Evolutionary conservation across 2,113 vertebrate species (phyloP), one percentile per base, ranked within the genome.

Genomic region (Serilophus lunatus): DNA sequence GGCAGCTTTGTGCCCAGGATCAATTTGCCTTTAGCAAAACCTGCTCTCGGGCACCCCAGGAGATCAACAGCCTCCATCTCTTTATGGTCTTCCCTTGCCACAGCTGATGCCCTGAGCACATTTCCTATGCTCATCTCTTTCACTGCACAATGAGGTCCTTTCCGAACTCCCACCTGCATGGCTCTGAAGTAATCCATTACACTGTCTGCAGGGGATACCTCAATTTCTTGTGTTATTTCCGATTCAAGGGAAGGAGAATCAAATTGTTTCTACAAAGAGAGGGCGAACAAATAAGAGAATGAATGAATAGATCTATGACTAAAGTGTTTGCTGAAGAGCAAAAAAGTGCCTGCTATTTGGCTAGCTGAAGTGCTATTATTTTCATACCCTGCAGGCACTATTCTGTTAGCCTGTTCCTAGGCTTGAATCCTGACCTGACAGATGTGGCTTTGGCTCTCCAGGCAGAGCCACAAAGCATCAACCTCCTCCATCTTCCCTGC

Each of bases 221-320:
- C 59, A 18, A 44, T 88, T 83, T 53, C 79, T 70, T 68, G 29
- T 66, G 68, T 59, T 90, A 87, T 63, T 95, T 87, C 68, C 66
- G 53, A 7, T 90, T 89, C 83, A 74, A 83, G 56, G 72, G 81
- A 86, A 90, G 49, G 38, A 86, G 64, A 88, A 88, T 77, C 44
- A 70, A 93, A 86, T 75, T 40, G n/a, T 65, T 93, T 81, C 72
- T 71, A 64, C 64, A 90, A 83, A 68, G 38, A 90, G 64, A 60
- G 88, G 33, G 7, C 78, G 79, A 96, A 92, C 53, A 94, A 96
- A 95, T 83, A 78, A 81, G 91, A 93, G 79, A 93, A 77, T 86
- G 88, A 94, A 96, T 96, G 92, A 95, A 96, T 92, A 92, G 91
- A 81, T 88, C 82, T 86, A 83, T 91, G 91, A 97, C 93, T 95